Evolutionary conservation across 2,113 vertebrate genomes (phyloP).

Genomic region (Gymnogyps californianus): DNA sequence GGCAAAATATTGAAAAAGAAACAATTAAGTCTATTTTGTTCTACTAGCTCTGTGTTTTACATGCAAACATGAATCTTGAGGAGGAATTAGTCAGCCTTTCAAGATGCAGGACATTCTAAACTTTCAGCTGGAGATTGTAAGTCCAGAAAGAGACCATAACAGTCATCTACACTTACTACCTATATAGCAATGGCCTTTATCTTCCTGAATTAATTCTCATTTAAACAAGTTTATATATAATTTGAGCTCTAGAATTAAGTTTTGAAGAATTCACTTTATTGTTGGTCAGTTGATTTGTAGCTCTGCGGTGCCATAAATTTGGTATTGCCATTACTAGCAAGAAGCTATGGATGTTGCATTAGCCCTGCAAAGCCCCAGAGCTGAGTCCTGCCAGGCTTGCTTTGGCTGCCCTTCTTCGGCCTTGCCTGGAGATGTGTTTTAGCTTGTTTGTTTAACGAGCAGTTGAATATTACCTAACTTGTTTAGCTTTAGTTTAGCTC

Average conservation of each 20-base stretch:
- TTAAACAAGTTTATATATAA: not conserved
- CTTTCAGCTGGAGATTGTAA: not conserved
- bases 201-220: not conserved
- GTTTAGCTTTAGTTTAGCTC: not conserved
- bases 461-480: not conserved
- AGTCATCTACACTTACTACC: not conserved
- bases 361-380: not conserved
- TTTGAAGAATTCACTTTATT: not conserved
- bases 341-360: rapidly evolving
- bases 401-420: not conserved
- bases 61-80: not conserved
- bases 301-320: not conserved
- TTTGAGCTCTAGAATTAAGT: not conserved
- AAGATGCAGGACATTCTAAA: not conserved
- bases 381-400: not conserved
- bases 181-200: not conserved
- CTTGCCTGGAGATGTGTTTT: not conserved
- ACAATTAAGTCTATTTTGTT: not conserved
- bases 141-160: not conserved
- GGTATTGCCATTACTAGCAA: not conserved
- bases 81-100: not conserved
- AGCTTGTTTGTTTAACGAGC: not conserved
- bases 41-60: not conserved
- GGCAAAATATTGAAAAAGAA: not conserved
- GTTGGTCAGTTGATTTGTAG: not conserved